phyloP scores from a whole-genome alignment of 2,113 vertebrate species.

The Ptilonorhynchus violaceus region DNA sequence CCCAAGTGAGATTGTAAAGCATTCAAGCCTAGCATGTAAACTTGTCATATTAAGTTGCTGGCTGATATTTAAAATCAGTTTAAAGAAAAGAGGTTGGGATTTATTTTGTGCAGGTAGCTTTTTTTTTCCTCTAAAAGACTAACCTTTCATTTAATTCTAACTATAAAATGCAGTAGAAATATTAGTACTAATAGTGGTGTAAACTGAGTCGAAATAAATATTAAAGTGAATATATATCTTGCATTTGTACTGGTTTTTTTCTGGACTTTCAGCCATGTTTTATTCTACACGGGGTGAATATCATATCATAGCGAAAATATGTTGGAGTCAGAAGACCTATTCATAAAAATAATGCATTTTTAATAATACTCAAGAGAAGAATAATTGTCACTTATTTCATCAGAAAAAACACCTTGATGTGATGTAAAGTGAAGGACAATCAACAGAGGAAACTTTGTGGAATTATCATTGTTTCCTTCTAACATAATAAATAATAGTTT shows the following conservation, averaged over 20 bases:
- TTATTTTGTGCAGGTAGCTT: neutral
- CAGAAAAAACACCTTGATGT: neutral
- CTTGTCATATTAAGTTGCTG: neutral
- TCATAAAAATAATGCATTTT: neutral
- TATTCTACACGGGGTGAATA: neutral
- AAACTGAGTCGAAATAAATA: neutral
- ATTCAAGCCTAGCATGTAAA: neutral
- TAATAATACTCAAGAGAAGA: neutral
- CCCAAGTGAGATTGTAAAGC: neutral
- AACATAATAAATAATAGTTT: neutral
- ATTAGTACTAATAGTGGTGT: neutral
- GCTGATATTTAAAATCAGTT: neutral
- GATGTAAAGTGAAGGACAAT: neutral
- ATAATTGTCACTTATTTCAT: rapidly evolving
- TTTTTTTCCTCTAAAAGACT: neutral
- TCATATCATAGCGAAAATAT: neutral
- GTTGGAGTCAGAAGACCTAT: neutral
- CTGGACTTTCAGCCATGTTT: neutral
- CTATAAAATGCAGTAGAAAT: neutral
- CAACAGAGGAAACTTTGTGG: neutral
- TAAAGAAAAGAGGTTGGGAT: neutral
- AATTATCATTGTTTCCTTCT: neutral
- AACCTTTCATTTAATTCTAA: neutral
- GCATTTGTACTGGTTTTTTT: neutral
- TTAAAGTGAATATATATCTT: neutral